Base-by-base conservation (phyloP, 1,140 invertebrate genomes). In the Leptinotarsa lineolata region DNA sequence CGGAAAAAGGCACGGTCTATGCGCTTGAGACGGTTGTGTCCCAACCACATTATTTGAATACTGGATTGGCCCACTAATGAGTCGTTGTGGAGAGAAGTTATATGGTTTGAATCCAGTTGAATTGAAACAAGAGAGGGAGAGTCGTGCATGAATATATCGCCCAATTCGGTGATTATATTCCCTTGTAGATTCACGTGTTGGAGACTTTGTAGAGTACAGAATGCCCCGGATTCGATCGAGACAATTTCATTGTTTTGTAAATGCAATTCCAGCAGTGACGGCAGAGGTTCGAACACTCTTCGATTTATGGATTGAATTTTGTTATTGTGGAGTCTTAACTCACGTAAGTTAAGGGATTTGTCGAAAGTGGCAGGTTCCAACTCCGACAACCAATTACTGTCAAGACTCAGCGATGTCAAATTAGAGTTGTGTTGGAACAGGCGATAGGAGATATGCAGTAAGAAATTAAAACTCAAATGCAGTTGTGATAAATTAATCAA, bases 291-390 rank as follows among this genome's bases (percentile, higher is more conserved):
- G 78, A 97, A 95, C 3, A 95, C 91, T 2, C 92, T 92, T 63
- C 91, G 89, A 22, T 90, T 89, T 73, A 97, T 91, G 63, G 89
- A 88, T 64, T 85, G 87, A 68, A 97, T 88, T 77, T 90, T 89
- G 87, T 97, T 97, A 84, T 95, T 93, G 79, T 96, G 94, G 46
- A 97, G 85, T 58, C 94, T 87, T n/a, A 97, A 89, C 86, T 96
- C 94, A 65, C 91, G 88, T 54, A 97, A 83, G 75, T 91, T 90
- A 58, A 89, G 86, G 68, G 93, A 86, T 81, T 91, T 92, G 73
- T 90, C 85, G 83, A 97, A 97, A 75, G 93, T 91, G 22, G 92
- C 92, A 11, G 91, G 90, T 79, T 93, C 89, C 67, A 99, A 85
- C 78, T 93, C 91, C 5, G 88, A 87, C 59, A 99, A 93, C 83